These are phyloP conservation scores for Darevskia mixta DNA, from an alignment of 2,797 vertebrate genomes.

Conservation along the genomic window DNA sequence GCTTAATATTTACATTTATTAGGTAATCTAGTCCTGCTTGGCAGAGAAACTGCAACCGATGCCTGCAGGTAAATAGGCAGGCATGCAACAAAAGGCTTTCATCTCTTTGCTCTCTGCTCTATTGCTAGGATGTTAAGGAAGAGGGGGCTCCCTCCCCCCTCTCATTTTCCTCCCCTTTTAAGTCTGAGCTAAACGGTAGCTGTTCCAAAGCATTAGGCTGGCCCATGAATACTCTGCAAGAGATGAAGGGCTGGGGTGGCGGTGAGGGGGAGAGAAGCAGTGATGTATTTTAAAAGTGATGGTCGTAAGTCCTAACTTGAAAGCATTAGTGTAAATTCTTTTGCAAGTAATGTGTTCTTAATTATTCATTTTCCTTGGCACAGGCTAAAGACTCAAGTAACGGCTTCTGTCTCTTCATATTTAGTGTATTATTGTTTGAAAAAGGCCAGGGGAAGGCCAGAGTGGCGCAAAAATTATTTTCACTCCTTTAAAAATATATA, in stretches of 20 bases:
- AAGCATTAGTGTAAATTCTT: conserved; percentile 77
- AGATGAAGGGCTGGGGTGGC: conserved; percentile 73
- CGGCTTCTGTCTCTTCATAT: conserved; percentile 81
- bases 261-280: conserved; percentile 59
- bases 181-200: conserved; percentile 76
- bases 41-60: conserved; percentile 9
- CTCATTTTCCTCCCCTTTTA: conserved; percentile 47
- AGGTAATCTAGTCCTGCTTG: conserved; percentile 5
- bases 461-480: conserved; percentile 71
- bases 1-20: not conserved
- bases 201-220: conserved; percentile 67
- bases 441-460: conserved; percentile 78
- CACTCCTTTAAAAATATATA: conserved; percentile 61
- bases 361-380: conserved; percentile 85
- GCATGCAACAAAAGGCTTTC: conserved; percentile 30
- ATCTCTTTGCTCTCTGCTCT: not conserved
- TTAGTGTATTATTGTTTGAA: conserved; percentile 82
- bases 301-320: conserved; percentile 75
- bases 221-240: conserved; percentile 54
- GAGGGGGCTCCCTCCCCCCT: not conserved
- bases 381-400: conserved; percentile 74
- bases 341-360: conserved; percentile 78
- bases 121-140: conserved; percentile 58
- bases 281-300: conserved; percentile 75
- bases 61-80: conserved; percentile 49